Conservation (phyloP, 2,113 vertebrate species). For the Pachypanchax playfairii region DNA sequence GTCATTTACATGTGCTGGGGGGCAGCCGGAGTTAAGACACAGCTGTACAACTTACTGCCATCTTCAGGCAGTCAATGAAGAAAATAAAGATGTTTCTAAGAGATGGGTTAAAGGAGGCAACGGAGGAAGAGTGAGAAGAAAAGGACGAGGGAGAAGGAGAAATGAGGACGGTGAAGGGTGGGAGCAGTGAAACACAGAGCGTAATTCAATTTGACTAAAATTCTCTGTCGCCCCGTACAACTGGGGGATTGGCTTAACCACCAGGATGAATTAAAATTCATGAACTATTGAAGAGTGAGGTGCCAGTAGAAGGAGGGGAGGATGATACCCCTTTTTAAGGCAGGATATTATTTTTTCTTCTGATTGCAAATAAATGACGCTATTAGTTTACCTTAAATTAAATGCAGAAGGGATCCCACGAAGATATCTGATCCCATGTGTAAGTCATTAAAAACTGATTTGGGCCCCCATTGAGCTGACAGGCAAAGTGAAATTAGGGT, state of each 20-base stretch:
- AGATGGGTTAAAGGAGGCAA: slow-evolving; percentile 46
- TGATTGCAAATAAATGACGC: slow-evolving; percentile 68
- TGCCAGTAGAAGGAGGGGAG: slow-evolving; percentile 43
- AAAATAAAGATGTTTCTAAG: slow-evolving; percentile 61
- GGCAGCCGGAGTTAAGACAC: slow-evolving; percentile 83
- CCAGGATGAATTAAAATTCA: slow-evolving; percentile 74
- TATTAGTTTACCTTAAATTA: slow-evolving; percentile 74
- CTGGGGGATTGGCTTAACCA: slow-evolving; percentile 62
- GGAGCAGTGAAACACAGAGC: slow-evolving; percentile 58
- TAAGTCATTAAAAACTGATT: slow-evolving; percentile 68
- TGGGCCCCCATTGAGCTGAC: slow-evolving; percentile 55
- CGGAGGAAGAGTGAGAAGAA: slow-evolving; percentile 52
- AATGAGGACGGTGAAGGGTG: slow-evolving; percentile 35
- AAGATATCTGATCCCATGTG: slow-evolving; percentile 67
- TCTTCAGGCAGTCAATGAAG: slow-evolving; percentile 65
- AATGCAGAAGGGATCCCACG: slow-evolving; percentile 61
- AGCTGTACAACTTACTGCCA: slow-evolving; percentile 75
- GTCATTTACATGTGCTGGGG: slow-evolving; percentile 85
- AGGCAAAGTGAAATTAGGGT: slow-evolving; percentile 45
- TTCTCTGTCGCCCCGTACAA: slow-evolving; percentile 65
- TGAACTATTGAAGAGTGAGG: slow-evolving; percentile 73
- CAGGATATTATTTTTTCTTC: slow-evolving; percentile 52
- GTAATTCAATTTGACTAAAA: slow-evolving; percentile 76
- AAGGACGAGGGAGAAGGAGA: slow-evolving; percentile 33
- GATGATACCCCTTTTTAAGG: slow-evolving; percentile 46